Conservation (phyloP, 1,140 invertebrate species). For the Drosophila gunungcola region DNA sequence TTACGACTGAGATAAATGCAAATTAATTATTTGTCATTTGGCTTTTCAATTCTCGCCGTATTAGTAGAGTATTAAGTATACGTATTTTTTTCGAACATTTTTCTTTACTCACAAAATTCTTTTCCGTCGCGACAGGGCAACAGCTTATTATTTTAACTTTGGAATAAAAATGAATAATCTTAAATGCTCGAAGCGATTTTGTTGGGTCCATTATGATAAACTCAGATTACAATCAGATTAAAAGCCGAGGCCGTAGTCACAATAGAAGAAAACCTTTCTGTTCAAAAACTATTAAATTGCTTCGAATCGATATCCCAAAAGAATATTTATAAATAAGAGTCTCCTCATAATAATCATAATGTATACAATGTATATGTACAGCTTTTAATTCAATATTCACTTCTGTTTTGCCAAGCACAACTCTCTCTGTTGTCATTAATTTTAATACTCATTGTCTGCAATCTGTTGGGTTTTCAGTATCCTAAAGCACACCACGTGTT, state of each 20-base stretch:
- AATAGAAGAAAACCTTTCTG: not conserved
- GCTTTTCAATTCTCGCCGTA: not conserved
- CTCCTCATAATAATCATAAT: too few relatives aligned
- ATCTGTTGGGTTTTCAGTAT: slow-evolving; percentile 21
- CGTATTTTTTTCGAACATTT: too few relatives aligned
- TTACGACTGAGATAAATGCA: not conserved
- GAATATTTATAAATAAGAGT: too few relatives aligned
- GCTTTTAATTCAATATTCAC: not conserved
- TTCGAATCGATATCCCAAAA: too few relatives aligned
- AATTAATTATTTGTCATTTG: not conserved
- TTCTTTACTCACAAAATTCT: too few relatives aligned
- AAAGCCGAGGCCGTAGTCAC: not conserved
- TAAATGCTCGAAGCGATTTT: not conserved
- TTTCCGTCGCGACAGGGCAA: too few relatives aligned
- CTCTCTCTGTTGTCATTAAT: slow-evolving; percentile 2
- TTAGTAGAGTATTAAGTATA: too few relatives aligned
- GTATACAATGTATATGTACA: not conserved
- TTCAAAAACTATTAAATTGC: too few relatives aligned
- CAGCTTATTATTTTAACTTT: too few relatives aligned
- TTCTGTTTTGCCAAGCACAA: not conserved
- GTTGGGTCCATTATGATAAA: not conserved
- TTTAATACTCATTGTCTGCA: not conserved
- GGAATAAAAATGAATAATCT: too few relatives aligned
- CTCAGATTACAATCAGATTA: too few relatives aligned
- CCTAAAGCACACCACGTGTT: slow-evolving; percentile 12